phyloP scores from a whole-genome alignment of 2,888 invertebrate species.

The Sericinus montela region DNA sequence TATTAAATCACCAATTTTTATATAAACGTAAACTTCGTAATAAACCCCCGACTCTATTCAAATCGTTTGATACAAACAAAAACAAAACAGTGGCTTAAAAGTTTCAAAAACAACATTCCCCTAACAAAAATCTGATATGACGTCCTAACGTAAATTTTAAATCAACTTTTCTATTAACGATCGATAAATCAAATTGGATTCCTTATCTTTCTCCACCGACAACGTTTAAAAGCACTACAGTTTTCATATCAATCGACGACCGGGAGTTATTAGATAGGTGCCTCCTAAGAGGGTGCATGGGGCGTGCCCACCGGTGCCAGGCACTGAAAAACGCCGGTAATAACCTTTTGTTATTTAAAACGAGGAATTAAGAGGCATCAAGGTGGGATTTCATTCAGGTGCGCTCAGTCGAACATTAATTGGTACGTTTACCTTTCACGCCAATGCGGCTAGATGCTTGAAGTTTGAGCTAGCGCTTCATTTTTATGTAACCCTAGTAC shows the following conservation, averaged over 20 bases:
- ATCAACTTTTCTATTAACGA: neutral
- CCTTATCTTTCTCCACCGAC: constrained; percentile 20
- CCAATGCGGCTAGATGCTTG: constrained; percentile 7
- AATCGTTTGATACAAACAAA: no score
- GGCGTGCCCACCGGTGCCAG: constrained; percentile 50
- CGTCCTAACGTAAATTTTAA: constrained; percentile 1
- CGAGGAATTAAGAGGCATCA: constrained; percentile 54
- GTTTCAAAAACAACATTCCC: no score
- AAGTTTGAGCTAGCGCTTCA: constrained; percentile 5
- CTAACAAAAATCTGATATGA: neutral
- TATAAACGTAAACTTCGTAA: no score
- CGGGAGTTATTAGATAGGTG: constrained; percentile 46
- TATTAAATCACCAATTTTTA: no score
- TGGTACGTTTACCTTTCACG: constrained; percentile 39
- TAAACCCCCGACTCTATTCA: no score
- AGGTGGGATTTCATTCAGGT: constrained; percentile 40
- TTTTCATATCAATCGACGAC: constrained; percentile 18
- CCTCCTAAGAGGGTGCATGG: constrained; percentile 40
- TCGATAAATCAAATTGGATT: constrained; percentile 19
- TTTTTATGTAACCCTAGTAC: neutral
- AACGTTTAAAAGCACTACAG: constrained; percentile 29
- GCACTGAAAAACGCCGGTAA: constrained; percentile 55
- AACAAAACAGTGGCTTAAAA: no score
- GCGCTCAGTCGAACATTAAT: constrained; percentile 28
- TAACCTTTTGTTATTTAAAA: constrained; percentile 63